Conservation (phyloP, 2,113 vertebrate species). For the Cercopithecus mona region DNA sequence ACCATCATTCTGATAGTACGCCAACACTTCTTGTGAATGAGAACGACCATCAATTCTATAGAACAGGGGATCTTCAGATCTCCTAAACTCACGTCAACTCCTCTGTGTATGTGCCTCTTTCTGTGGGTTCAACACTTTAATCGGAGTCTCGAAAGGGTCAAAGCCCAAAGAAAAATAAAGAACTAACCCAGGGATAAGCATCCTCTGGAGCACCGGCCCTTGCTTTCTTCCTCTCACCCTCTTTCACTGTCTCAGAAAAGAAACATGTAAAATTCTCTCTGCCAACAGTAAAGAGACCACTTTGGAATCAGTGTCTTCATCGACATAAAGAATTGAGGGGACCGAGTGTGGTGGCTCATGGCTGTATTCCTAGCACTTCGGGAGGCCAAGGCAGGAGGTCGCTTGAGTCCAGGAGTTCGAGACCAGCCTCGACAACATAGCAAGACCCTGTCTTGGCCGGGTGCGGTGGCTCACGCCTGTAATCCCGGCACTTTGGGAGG, state of each 20-base stretch:
- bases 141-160: not conserved
- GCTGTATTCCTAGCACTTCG: too few species aligned
- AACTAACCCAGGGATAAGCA: not conserved
- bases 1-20: not conserved
- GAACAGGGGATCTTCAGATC: not conserved
- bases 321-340: not conserved
- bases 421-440: too few species aligned
- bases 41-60: not conserved
- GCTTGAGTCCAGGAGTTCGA: too few species aligned
- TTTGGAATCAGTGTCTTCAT: not conserved
- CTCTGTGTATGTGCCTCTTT: not conserved
- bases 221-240: not conserved
- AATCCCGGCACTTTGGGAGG: too few species aligned
- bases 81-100: not conserved
- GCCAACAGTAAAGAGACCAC: not conserved
- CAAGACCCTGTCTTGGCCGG: too few species aligned
- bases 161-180: not conserved
- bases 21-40: not conserved
- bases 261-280: not conserved
- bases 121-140: not conserved
- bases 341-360: too few species aligned
- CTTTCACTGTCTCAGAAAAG: not conserved
- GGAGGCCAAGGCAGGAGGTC: too few species aligned
- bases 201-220: not conserved
- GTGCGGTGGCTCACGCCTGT: too few species aligned